phyloP scores from a whole-genome alignment of 2,113 vertebrate genomes.

The Pygoscelis adeliae region DNA sequence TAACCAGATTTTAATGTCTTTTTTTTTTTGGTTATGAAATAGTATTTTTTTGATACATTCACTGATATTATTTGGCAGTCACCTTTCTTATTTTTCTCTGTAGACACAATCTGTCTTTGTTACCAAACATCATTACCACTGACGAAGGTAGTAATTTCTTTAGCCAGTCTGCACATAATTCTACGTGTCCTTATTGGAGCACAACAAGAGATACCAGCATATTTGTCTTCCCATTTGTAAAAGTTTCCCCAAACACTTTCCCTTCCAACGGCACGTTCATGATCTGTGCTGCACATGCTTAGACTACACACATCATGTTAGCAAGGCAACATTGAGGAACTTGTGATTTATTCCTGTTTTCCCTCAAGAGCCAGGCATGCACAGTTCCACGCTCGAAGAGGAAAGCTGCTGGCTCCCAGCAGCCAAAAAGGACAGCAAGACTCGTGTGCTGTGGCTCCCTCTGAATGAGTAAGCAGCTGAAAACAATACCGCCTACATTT shows the following conservation, averaged over 20 bases:
- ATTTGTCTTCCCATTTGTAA: not conserved
- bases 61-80: not conserved
- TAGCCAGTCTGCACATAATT: not conserved
- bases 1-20: not conserved
- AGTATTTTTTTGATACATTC: not conserved
- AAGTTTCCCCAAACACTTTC: not conserved
- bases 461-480: slow-evolving; percentile 31
- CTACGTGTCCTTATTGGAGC: not conserved
- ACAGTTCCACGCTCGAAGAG: not conserved
- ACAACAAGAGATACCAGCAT: not conserved
- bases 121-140: not conserved
- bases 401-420: not conserved
- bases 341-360: not conserved
- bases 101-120: not conserved
- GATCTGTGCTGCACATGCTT: not conserved
- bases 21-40: not conserved
- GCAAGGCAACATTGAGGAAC: not conserved
- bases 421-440: slow-evolving; percentile 1
- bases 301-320: not conserved
- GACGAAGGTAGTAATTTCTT: not conserved
- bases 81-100: not conserved
- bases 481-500: slow-evolving; percentile 42
- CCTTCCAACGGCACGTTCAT: not conserved
- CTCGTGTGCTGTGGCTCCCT: not conserved
- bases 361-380: not conserved